Conservation (phyloP, 2,113 vertebrate genomes). For the rat (Rattus norvegicus) region GRCr8 NC_086021.1:53445001-53445500, state of each 20-base stretch:
- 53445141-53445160: neutral
- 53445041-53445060: neutral
- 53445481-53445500: neutral
- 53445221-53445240: neutral
- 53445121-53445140: neutral
- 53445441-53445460: neutral
- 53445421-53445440: neutral
- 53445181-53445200: neutral
- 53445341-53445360: neutral
- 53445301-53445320: neutral
- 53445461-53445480: neutral
- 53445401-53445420: neutral
- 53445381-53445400: neutral
- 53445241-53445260: neutral
- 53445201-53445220: neutral
- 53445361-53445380: neutral
- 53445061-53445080: neutral
- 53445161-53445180: neutral
- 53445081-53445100: neutral
- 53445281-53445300: constrained; percentile 1
- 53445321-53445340: constrained; percentile 7
- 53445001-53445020: neutral
- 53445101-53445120: neutral
- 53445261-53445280: constrained; percentile 1
- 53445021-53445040: neutral